Evolutionary conservation across 1,140 invertebrate species (phyloP).

Genomic region (Brachionus calyciflorus): DNA sequence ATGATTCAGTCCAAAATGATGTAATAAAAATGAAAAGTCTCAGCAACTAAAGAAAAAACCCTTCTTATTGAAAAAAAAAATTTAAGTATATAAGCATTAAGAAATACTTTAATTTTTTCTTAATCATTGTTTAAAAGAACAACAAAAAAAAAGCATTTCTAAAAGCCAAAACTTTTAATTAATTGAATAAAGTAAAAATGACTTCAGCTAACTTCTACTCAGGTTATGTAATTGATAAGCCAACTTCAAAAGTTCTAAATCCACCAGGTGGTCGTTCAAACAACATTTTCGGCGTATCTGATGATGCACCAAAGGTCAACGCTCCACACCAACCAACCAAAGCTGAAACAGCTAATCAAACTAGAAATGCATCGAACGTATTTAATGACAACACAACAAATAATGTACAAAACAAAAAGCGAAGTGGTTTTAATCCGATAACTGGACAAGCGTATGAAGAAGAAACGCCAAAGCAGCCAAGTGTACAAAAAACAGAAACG

Average conservation of each 20-base stretch:
- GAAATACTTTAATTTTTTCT: too few relatives aligned
- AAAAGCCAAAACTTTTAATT: not conserved
- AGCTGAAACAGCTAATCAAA: too few relatives aligned
- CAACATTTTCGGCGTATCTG: slow-evolving; percentile 24
- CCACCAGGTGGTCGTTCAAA: slow-evolving; percentile 43
- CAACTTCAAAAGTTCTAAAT: slow-evolving; percentile 31
- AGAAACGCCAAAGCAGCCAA: not conserved
- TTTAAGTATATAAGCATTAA: too few relatives aligned
- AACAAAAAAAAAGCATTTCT: too few relatives aligned
- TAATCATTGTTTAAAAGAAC: too few relatives aligned
- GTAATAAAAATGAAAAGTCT: too few relatives aligned
- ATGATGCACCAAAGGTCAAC: slow-evolving; percentile 1
- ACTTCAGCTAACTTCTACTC: slow-evolving; percentile 34
- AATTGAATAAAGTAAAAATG: slow-evolving; percentile 1
- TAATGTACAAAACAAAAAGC: slow-evolving; percentile 3
- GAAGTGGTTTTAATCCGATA: slow-evolving; percentile 39
- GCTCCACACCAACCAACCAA: not conserved
- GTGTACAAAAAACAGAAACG: not conserved
- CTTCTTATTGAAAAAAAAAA: too few relatives aligned
- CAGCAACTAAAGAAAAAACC: too few relatives aligned
- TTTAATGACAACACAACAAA: not conserved
- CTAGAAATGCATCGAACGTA: not conserved
- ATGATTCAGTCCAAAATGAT: too few relatives aligned
- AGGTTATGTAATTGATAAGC: slow-evolving; percentile 32
- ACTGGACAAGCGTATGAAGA: slow-evolving; percentile 24